Percentiles rank a stretch among this genome's conserved stretches.
phyloP scores from a whole-genome alignment of 2,113 vertebrate species.

The Chlamydotis undulata region DNA sequence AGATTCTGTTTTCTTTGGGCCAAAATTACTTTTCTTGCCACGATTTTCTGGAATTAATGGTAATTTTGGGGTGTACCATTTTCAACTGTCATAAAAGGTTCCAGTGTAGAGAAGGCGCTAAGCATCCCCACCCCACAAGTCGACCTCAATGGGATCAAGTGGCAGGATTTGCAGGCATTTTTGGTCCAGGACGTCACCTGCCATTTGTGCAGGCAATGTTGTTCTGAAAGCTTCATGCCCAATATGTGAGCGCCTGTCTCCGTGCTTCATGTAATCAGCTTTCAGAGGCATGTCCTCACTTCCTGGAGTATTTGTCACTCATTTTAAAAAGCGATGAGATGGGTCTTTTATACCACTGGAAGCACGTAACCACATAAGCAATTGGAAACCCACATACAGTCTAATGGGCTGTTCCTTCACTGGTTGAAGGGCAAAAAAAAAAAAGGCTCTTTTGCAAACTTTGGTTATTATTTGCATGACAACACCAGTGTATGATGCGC shows the following conservation, averaged over 20 bases:
- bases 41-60: not conserved
- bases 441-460: not conserved
- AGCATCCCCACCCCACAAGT: not conserved
- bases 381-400: not conserved
- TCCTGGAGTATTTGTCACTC: not conserved
- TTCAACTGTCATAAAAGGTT: not conserved
- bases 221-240: not conserved
- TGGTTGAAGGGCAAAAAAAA: not conserved
- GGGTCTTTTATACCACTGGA: not conserved
- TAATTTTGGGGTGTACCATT: not conserved
- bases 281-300: not conserved
- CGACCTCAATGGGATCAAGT: rapidly evolving
- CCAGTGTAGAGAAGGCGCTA: not conserved
- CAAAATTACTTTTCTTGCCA: not conserved
- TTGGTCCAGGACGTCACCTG: not conserved
- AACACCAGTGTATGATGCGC: not conserved
- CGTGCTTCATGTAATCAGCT: not conserved
- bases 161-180: not conserved
- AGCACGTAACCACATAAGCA: not conserved
- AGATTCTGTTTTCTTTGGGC: not conserved
- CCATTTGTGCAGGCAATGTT: not conserved
- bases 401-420: not conserved
- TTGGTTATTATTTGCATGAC: not conserved
- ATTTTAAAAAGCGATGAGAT: not conserved
- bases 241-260: not conserved